Percentiles rank a stretch among this genome's conserved stretches.
These are phyloP conservation scores for Eilema sororculum DNA, from an alignment of 2,888 invertebrate genomes.

Conservation along the genomic window DNA sequence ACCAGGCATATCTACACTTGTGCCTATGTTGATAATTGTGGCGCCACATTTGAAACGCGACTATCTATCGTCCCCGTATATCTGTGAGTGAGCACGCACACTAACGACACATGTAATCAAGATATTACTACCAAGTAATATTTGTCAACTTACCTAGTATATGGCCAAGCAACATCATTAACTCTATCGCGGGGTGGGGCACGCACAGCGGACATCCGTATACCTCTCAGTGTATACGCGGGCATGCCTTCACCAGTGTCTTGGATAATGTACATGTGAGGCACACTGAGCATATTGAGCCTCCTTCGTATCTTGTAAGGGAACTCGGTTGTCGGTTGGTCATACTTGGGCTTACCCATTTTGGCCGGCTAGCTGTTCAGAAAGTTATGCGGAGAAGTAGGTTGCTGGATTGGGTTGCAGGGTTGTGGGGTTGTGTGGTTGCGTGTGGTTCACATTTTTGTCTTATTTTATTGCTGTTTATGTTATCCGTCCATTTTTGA, in stretches of 20 bases:
- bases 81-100: too few species aligned
- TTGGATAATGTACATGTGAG: conserved; percentile 57
- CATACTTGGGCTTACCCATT: conserved; percentile 70
- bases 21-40: too few species aligned
- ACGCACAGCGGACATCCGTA: conserved; percentile 68
- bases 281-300: conserved; percentile 68
- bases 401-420: background rate
- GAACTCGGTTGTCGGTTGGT: conserved; percentile 65
- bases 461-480: conserved; percentile 13
- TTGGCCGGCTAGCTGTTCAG: conserved; percentile 30
- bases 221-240: conserved; percentile 59
- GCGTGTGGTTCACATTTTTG: conserved; percentile 8
- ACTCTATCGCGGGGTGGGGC: conserved; percentile 64
- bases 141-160: conserved; percentile 65
- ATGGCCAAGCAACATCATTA: conserved; percentile 75
- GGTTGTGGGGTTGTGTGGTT: background rate
- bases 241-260: conserved; percentile 71
- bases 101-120: too few species aligned
- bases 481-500: conserved; percentile 4
- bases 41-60: too few species aligned
- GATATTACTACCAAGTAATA: too few species aligned
- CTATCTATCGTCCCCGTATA: too few species aligned
- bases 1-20: too few species aligned
- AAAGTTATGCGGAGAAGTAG: conserved; percentile 11
- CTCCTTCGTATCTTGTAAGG: conserved; percentile 69